Percentiles rank a stretch among this genome's conserved stretches.
phyloP scores from a whole-genome alignment of 53 echinoderm and acorn worm species.

The Mesocentrotus franciscanus region DNA sequence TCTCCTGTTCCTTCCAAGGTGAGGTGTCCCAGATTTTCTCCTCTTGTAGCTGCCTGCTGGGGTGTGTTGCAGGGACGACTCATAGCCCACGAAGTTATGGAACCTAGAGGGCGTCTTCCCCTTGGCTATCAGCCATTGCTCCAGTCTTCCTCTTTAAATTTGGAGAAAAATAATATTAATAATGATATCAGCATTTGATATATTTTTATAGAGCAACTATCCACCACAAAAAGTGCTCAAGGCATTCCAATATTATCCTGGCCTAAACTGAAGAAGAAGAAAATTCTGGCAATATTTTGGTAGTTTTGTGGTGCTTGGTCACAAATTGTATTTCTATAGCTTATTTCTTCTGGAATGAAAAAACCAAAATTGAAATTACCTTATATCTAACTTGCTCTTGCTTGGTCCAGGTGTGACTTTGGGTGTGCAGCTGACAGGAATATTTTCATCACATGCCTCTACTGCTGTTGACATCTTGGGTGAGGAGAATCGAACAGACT shows the following conservation, averaged over 20 bases:
- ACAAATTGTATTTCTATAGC: not conserved
- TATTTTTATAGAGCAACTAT: not conserved
- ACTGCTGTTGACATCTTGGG: not conserved
- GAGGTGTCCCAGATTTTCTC: conserved; percentile 60
- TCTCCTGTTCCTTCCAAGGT: conserved; percentile 3
- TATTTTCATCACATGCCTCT: not conserved
- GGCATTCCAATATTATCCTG: not conserved
- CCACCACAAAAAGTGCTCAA: not conserved
- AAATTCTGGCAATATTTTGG: no score
- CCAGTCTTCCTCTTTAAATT: conserved; percentile 72
- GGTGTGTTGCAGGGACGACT: conserved; percentile 48
- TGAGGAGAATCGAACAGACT: conserved; percentile 59
- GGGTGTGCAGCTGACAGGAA: not conserved
- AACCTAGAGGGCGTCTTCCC: conserved; percentile 84
- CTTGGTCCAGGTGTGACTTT: conserved; percentile 21
- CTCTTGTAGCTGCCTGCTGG: conserved; percentile 26
- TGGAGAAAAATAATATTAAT: not conserved
- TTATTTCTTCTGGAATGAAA: not conserved
- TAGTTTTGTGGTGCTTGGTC: no score
- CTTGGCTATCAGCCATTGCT: conserved; percentile 83
- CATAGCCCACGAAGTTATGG: conserved; percentile 72
- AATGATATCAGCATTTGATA: not conserved
- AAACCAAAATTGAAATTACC: not conserved
- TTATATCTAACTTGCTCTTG: conserved; percentile 19
- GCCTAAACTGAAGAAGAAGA: no score